Base-by-base conservation (phyloP, 2,888 invertebrate genomes). In the Epistrophe grossulariae region DNA sequence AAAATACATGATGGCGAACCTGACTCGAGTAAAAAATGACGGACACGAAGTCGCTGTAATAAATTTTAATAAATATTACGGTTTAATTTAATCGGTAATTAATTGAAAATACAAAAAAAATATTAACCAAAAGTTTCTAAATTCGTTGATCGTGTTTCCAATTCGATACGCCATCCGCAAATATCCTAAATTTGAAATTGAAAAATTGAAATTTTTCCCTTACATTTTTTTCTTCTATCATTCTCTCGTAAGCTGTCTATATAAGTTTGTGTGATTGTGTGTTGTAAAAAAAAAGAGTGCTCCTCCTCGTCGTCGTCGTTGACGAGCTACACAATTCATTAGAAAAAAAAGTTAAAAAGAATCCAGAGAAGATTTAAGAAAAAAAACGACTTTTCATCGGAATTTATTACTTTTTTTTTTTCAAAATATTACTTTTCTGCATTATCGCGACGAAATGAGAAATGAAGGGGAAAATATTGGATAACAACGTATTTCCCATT, bases 1-100 rank as follows among this genome's bases (percentile, higher is more conserved):
- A 64, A 62, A 93, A 92, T 94, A 94, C 94, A 91, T 91, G 91
- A 96, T 96, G 96, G 96, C 96, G 96, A 95, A 89, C 88, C 89
- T 89, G 87, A 90, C 89, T 90, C 89, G 89, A 89, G 88, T 89
- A 89, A 68, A 68, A 68, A 89, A 90, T 90, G 90, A 90, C 89
- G 89, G 89, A 89, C 88, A 88, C 85, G 70, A 89, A 87, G 88
- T 89, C 89, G 90, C 90, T 91, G 90, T 90, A 90, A 81, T 78
- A 89, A 90, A 91, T 89, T 87, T 89, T 38, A 68, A 88, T 84
- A 91, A 90, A 90, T 89, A 89, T 89, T 90, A 89, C 89, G 90
- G 84, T 89, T 88, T 88, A 89, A 90, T 88, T 89, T 74, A 83
- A 89, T 90, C 91, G 91, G 91, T 91, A 91, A 91, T 88, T 88